Conservation (phyloP, 1,140 invertebrate species). For the Ericerus pela region DNA sequence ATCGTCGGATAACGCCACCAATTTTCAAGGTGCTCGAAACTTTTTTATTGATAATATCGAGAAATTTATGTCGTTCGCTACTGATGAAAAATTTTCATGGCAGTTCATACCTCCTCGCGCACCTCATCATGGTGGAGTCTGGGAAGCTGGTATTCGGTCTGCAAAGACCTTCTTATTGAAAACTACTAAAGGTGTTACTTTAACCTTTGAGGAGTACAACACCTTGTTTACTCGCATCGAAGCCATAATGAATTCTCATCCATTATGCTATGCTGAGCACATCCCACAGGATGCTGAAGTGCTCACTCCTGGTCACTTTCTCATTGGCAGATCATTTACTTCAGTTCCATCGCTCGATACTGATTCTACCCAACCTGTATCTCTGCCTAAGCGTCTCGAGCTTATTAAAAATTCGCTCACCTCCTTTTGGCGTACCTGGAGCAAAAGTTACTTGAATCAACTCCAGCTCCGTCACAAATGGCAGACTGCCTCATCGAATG, state of each 20-base stretch:
- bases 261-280: too few species aligned
- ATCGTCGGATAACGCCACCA: slow-evolving; percentile 28
- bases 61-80: not conserved
- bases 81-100: not conserved
- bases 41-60: not conserved
- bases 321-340: slow-evolving; percentile 19
- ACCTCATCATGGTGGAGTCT: slow-evolving; percentile 20
- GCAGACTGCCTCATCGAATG: slow-evolving; percentile 10
- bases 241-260: slow-evolving; percentile 26
- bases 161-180: slow-evolving; percentile 18
- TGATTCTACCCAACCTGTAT: slow-evolving; percentile 10
- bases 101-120: not conserved
- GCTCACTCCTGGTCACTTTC: slow-evolving; percentile 27
- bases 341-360: slow-evolving; percentile 9
- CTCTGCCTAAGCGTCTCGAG: slow-evolving; percentile 19
- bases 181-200: slow-evolving; percentile 12
- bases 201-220: slow-evolving; percentile 27
- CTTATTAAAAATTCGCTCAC: slow-evolving; percentile 17
- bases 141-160: slow-evolving; percentile 24
- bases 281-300: slow-evolving; percentile 23
- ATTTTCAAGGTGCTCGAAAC: not conserved
- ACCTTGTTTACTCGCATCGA: slow-evolving; percentile 25
- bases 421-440: slow-evolving; percentile 26
- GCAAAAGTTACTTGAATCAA: slow-evolving; percentile 23
- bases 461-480: slow-evolving; percentile 25